A percentile compares a stretch with the other conserved stretches of the same genome.
phyloP scores from a whole-genome alignment of 2,113 vertebrate species.

The Ploceus nigricollis region DNA sequence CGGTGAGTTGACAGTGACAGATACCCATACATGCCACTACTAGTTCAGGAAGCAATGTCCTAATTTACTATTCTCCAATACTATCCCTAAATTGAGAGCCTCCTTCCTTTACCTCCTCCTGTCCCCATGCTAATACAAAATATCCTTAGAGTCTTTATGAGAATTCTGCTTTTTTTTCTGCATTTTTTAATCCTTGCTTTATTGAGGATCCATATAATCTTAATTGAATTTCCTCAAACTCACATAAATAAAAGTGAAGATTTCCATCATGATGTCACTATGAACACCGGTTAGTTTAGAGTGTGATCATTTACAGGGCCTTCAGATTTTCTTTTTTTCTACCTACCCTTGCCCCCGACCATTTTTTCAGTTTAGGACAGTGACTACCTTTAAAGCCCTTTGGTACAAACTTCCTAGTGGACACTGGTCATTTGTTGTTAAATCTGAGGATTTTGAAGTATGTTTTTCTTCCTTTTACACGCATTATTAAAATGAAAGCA shows the following conservation, averaged over 20 bases:
- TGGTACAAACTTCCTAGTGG: neutral
- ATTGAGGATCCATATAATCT: neutral
- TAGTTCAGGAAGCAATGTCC: neutral
- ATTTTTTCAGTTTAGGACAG: neutral
- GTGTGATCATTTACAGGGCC: neutral
- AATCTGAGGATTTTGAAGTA: neutral
- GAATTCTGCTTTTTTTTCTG: neutral
- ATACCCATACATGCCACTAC: neutral
- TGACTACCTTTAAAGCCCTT: neutral
- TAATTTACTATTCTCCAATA: neutral
- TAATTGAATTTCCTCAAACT: neutral
- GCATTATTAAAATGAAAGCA: neutral
- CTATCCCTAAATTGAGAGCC: neutral
- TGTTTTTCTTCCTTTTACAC: neutral
- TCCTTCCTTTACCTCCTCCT: neutral
- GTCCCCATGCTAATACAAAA: neutral
- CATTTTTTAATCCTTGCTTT: neutral
- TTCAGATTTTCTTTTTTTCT: neutral
- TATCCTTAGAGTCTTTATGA: neutral
- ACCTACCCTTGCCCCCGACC: too few relatives aligned
- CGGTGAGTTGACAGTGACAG: slow-evolving; percentile 16
- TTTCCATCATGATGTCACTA: neutral
- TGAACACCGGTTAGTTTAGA: neutral
- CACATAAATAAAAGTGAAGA: neutral
- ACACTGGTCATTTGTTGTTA: neutral